These are phyloP conservation scores for Amorpha juglandis DNA, from an alignment of 2,888 invertebrate genomes.

Conservation along the genomic window DNA sequence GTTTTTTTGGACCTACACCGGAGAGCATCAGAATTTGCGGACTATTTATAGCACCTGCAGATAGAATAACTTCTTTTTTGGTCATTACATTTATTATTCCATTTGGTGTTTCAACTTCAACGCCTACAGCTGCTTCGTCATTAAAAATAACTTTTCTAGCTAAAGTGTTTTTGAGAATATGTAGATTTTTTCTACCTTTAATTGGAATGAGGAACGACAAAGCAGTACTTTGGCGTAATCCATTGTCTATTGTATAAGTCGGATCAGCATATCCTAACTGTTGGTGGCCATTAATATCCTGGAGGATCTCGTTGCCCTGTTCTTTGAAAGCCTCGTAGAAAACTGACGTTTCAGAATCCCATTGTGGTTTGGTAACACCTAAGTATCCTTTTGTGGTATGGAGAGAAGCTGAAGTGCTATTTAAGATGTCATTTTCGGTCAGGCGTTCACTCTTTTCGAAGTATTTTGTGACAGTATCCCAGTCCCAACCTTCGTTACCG, in stretches of 20 bases:
- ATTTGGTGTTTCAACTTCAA: slow-evolving; percentile 48
- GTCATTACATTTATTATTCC: slow-evolving; percentile 42
- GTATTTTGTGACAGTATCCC: slow-evolving; percentile 52
- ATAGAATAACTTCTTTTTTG: slow-evolving; percentile 57
- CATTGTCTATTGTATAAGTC: slow-evolving; percentile 46
- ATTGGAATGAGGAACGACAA: slow-evolving; percentile 49
- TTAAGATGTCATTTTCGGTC: slow-evolving; percentile 38
- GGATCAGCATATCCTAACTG: slow-evolving; percentile 51
- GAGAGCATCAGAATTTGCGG: slow-evolving; percentile 67
- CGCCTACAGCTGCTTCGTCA: slow-evolving; percentile 47
- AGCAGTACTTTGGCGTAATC: slow-evolving; percentile 52
- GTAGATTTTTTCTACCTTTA: slow-evolving; percentile 49
- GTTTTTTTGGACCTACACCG: slow-evolving; percentile 58
- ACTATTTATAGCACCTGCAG: slow-evolving; percentile 59
- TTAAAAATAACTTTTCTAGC: slow-evolving; percentile 55
- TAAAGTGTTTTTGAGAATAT: slow-evolving; percentile 50
- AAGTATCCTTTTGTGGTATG: slow-evolving; percentile 50
- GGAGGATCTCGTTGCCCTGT: slow-evolving; percentile 47
- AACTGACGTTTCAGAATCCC: slow-evolving; percentile 63
- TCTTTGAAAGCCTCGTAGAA: slow-evolving; percentile 53
- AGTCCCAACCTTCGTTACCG: slow-evolving; percentile 81
- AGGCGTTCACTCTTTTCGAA: slow-evolving; percentile 60
- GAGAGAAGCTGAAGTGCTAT: slow-evolving; percentile 57
- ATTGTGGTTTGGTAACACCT: slow-evolving; percentile 55
- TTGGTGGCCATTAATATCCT: slow-evolving; percentile 51